Conservation (phyloP, 2,888 invertebrate genomes). For the Gerris lacustris region DNA sequence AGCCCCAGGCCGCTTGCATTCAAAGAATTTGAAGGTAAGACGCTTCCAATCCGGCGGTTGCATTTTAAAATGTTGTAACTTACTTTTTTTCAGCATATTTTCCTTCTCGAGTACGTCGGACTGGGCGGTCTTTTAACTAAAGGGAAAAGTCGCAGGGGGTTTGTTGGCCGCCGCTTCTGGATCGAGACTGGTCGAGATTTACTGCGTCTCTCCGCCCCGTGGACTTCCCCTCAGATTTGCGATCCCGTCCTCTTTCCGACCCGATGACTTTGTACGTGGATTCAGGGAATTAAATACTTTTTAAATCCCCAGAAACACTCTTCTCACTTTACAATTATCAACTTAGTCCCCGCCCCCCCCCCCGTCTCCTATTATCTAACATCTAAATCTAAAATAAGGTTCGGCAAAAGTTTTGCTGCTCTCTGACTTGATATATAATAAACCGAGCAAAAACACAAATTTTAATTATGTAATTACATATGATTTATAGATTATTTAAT, state of each 20-base stretch:
- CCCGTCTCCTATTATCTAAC: no score
- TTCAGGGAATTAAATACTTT: no score
- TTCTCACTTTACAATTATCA: no score
- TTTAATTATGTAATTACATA: no score
- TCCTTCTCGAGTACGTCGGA: not conserved
- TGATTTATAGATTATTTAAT: no score
- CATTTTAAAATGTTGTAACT: slow-evolving; percentile 1
- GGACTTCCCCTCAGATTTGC: not conserved
- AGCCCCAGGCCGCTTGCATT: not conserved
- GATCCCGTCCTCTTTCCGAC: not conserved
- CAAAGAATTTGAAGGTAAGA: not conserved
- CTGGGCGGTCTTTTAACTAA: slow-evolving; percentile 3
- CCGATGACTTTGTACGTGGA: no score
- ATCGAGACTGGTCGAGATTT: not conserved
- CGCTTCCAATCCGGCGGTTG: not conserved
- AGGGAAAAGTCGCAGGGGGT: not conserved
- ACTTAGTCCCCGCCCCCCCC: no score
- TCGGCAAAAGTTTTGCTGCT: no score
- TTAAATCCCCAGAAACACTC: no score
- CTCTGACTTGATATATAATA: no score
- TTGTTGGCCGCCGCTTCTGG: not conserved
- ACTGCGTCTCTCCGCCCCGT: not conserved
- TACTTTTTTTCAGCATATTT: not conserved
- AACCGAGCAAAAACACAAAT: no score
- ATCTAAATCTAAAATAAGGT: no score